These are phyloP conservation scores for Epizoanthus scotinus DNA, from an alignment of 92 coral and sea anemone genomes.

Conservation along the genomic window DNA sequence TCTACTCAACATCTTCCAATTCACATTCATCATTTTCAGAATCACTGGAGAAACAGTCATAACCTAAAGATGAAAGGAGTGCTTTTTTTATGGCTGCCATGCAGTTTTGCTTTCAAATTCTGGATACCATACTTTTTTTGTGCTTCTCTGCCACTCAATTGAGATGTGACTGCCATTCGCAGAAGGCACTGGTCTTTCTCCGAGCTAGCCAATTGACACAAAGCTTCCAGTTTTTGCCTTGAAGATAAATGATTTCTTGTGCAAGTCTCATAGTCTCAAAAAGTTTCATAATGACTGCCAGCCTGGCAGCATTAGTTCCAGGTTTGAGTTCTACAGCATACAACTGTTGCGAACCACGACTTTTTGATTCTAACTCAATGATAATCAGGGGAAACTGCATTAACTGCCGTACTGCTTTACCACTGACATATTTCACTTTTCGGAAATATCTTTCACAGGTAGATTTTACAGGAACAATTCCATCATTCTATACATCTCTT, in stretches of 20 bases:
- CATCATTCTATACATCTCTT: constrained; percentile 35
- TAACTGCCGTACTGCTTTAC: constrained; percentile 48
- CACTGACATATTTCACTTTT: constrained; percentile 42
- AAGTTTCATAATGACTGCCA: constrained; percentile 49
- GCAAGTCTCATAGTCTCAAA: constrained; percentile 29
- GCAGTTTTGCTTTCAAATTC: constrained; percentile 32
- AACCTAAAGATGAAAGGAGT: constrained; percentile 37
- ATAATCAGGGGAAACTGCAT: constrained; percentile 53
- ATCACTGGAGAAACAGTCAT: constrained; percentile 47
- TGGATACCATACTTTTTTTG: constrained; percentile 52
- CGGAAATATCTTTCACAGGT: constrained; percentile 30
- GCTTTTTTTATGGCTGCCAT: constrained; percentile 41
- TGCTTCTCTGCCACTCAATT: constrained; percentile 53
- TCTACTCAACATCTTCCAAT: constrained; percentile 43
- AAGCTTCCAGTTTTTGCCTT: constrained; percentile 40
- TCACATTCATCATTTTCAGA: constrained; percentile 49
- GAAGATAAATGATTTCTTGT: constrained; percentile 40
- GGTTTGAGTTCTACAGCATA: constrained; percentile 52
- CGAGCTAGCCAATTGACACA: constrained; percentile 50
- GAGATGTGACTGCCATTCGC: constrained; percentile 39
- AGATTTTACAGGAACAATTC: constrained; percentile 45
- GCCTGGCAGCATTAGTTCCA: constrained; percentile 38
- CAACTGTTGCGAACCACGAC: constrained; percentile 18
- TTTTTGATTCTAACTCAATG: constrained; percentile 27
- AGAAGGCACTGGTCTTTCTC: constrained; percentile 41